Base-by-base conservation (phyloP, 2,113 vertebrate species). In the Psittacula cyanocephala region DNA sequence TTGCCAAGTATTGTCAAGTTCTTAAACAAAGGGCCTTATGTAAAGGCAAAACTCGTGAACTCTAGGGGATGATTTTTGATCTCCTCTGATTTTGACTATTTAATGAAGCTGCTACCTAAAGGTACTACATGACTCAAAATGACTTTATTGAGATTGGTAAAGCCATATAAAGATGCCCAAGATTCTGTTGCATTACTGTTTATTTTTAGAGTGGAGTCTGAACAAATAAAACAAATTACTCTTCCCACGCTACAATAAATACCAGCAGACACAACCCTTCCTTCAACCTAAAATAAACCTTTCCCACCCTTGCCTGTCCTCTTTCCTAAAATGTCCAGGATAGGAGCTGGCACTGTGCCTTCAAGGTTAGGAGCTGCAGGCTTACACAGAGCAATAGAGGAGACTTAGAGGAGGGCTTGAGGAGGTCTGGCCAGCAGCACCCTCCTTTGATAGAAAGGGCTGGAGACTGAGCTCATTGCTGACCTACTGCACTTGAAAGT, bases 191-290 rank as follows among this genome's bases (percentile, higher is more conserved):
- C 33, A 33, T 92, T 93, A 22, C 72, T 84, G 35, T 57, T 95
- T 93, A 89, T 92, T 93, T 96, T 93, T 91, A 79, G 47, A 89
- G 62, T 0, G 11, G 67, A 72, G 28, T 77, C 68, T 84, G 60
- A 92, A 81, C 47, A 86, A 91, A 75, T 67, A 71, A 84, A 88
- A n/a, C 41, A 78, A 86, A 84, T 64, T 84, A 60, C 29, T 72
- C 77, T 95, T 93, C 80, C 72, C 83, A 71, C 33, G 80, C 43
- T 78, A 68, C 60, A 81, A 17, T 59, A 83, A 94, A 94, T 92
- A 43, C 65, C 43, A 89, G 39, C 62, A 95, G 77, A 87, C 55
- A 71, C 6, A 92, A 71, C 8, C 7, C 12, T 64, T 79, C 16
- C 23, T 81, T 29, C 63, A 92, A 14, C 31, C 52, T 76, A 78